These are phyloP conservation scores for Cebus imitator DNA, from an alignment of 2,113 vertebrate species.

Conservation along the genomic window DNA sequence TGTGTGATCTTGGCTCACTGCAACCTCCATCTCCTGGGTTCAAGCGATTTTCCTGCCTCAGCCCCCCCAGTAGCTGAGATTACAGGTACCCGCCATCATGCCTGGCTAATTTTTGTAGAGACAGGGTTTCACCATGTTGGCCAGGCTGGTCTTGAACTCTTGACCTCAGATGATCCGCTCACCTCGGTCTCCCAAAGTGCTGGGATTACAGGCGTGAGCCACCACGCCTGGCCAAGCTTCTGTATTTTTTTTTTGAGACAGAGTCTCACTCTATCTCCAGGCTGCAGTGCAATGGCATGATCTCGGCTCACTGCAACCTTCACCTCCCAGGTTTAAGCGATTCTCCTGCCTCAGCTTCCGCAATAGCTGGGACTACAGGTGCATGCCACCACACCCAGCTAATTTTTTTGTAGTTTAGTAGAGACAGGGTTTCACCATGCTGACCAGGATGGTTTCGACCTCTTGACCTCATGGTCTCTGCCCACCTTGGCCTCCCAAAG, in stretches of 20 bases:
- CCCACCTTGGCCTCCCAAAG: background rate
- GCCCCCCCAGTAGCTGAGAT: too few species aligned
- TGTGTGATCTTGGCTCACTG: background rate
- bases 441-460: background rate
- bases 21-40: background rate
- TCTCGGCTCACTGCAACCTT: background rate
- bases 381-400: too few species aligned
- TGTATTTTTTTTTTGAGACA: background rate
- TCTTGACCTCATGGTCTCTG: background rate
- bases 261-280: background rate
- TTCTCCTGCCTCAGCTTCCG: background rate
- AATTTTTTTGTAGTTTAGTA: background rate
- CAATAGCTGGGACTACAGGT: too few species aligned
- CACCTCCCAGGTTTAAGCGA: background rate
- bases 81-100: too few species aligned
- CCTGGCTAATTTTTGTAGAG: background rate
- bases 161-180: background rate
- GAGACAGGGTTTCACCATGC: background rate
- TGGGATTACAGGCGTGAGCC: too few species aligned
- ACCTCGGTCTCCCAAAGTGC: background rate
- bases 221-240: background rate
- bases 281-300: background rate
- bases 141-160: background rate
- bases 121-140: background rate
- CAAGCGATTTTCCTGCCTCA: background rate